Conservation (phyloP, 2,797 vertebrate species). For the Fringilla coelebs region DNA sequence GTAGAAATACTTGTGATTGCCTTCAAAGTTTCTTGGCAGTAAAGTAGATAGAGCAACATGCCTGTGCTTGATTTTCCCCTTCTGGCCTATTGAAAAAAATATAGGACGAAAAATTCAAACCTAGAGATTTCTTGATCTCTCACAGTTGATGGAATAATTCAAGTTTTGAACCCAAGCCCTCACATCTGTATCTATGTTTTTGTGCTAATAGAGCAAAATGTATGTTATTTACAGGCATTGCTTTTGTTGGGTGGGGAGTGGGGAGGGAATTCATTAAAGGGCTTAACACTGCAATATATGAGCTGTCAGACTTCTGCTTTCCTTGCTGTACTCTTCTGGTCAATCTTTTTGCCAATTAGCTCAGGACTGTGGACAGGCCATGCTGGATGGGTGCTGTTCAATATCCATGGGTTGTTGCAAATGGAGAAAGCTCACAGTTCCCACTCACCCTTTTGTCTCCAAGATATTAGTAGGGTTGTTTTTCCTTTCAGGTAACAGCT, state of each 20-base stretch:
- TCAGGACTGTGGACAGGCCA: not conserved
- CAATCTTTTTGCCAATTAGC: not conserved
- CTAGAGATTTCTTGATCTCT: not conserved
- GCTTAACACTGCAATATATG: not conserved
- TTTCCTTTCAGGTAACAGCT: not conserved
- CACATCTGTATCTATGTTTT: not conserved
- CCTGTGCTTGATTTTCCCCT: not conserved
- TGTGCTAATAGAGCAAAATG: not conserved
- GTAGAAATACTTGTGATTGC: not conserved
- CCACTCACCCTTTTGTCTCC: not conserved
- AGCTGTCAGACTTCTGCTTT: not conserved
- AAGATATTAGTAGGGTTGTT: not conserved
- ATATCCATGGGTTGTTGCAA: not conserved
- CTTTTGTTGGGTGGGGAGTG: not conserved
- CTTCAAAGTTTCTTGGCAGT: not conserved
- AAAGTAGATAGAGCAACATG: not conserved
- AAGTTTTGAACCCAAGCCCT: not conserved
- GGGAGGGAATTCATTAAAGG: not conserved
- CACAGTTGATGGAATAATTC: not conserved
- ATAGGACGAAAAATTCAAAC: not conserved
- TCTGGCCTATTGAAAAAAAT: not conserved
- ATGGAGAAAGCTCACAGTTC: not conserved
- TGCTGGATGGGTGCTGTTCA: not conserved
- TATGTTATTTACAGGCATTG: not conserved
- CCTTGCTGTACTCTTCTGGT: not conserved